Evolutionary conservation across 2,113 vertebrate species (phyloP).

Genomic region (Paramormyrops kingsleyae): DNA sequence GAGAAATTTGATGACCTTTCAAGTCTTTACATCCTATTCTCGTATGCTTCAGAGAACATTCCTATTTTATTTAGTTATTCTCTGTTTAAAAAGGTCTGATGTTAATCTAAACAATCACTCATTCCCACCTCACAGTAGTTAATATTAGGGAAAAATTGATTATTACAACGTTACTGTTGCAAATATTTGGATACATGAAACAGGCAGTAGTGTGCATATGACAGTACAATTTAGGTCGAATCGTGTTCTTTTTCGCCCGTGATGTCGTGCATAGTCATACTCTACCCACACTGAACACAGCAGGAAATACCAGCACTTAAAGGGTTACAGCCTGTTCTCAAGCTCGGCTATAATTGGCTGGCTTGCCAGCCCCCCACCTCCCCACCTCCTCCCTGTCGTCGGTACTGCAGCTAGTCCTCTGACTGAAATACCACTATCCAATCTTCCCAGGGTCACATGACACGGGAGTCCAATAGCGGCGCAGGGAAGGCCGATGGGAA

Average conservation of each 20-base stretch:
- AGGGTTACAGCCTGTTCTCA: conserved; percentile 39
- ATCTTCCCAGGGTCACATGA: conserved; percentile 73
- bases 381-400: conserved; percentile 29
- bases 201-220: not conserved
- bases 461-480: conserved; percentile 65
- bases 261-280: not conserved
- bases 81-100: not conserved
- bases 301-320: conserved; percentile 25
- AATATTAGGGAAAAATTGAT: not conserved
- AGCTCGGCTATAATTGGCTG: conserved; percentile 47
- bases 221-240: not conserved
- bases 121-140: not conserved
- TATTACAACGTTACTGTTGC: not conserved
- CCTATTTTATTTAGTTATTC: not conserved
- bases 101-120: not conserved
- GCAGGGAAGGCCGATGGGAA: conserved; percentile 65
- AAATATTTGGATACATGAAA: not conserved
- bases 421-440: conserved; percentile 42
- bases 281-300: conserved; percentile 22
- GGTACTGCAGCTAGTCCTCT: conserved; percentile 20
- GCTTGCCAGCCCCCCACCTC: conserved; percentile 41
- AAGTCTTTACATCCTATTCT: not conserved
- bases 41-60: not conserved
- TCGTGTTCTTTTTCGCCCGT: not conserved
- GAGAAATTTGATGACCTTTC: not conserved